Conservation (phyloP, 1,140 invertebrate genomes). For the silkworm (Bombyx mori) region DNA sequence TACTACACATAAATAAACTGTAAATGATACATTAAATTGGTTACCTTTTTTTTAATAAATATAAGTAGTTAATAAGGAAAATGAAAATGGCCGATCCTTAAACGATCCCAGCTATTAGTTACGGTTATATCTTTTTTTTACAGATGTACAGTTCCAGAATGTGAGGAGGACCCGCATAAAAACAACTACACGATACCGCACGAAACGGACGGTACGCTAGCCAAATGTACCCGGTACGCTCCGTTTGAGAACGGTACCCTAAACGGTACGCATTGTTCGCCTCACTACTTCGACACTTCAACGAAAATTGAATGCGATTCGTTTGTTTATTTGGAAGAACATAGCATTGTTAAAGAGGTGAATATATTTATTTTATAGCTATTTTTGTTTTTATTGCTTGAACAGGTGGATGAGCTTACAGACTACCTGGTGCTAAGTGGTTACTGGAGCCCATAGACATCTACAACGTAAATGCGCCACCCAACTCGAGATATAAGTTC, state of each 20-base stretch:
- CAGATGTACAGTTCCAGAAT: constrained; percentile 58
- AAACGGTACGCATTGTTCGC: constrained; percentile 34
- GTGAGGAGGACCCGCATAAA: constrained; percentile 27
- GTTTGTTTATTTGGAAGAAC: constrained; percentile 51
- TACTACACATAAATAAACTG: too few species aligned
- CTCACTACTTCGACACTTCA: constrained; percentile 46
- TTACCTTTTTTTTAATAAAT: not conserved
- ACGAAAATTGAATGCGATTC: constrained; percentile 48
- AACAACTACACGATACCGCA: constrained; percentile 52
- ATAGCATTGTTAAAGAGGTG: constrained; percentile 64
- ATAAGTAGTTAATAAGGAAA: not conserved
- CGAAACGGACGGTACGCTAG: constrained; percentile 28
- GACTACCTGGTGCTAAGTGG: too few species aligned
- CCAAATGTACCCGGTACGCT: constrained; percentile 46
- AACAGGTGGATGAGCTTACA: too few species aligned
- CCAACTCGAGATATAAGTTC: too few species aligned
- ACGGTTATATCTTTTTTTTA: constrained; percentile 4
- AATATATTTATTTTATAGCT: constrained; percentile 6
- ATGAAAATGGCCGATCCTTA: not conserved
- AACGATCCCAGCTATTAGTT: too few species aligned
- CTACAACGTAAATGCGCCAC: too few species aligned
- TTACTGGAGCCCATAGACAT: too few species aligned
- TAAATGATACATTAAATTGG: too few species aligned
- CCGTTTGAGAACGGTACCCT: constrained; percentile 27
- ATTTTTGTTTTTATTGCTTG: too few species aligned